Base-by-base conservation (phyloP, 2,888 invertebrate genomes). In the Tubulanus polymorphus region DNA sequence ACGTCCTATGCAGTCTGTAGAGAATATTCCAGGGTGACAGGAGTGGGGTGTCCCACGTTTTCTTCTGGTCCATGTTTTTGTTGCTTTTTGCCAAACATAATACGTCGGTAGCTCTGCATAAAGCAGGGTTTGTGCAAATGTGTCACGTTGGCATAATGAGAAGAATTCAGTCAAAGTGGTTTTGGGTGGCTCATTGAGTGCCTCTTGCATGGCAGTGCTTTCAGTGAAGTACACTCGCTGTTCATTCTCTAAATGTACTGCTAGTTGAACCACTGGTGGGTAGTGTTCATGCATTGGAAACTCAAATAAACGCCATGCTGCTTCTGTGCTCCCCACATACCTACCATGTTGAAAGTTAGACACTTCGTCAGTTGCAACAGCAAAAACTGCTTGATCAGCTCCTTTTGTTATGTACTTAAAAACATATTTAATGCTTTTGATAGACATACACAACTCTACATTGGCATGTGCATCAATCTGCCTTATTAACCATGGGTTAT, bases 321-420 rank as follows among this genome's bases (percentile, higher is more conserved):
- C 75, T 64, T 79, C 75, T 51, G 63, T 69, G 18, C 68, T 63
- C 47, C 69, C 67, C 3, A 78, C 67, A 63, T 75, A 78, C 47
- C 74, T 28, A 27, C 72, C 73, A 30, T 53, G 50, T 55, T 62
- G 63, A 64, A 52, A 73, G 29, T 53, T 78, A 78, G 61, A 52
- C 15, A 72, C 56, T 63, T 75, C 72, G 63, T 64, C 60, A n/a
- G 23, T 15, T 15, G 5, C 6, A 15, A 41, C 41, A 20, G 18
- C 20, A 15, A 41, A 3, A 23, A 20, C 23, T 8, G 62, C 54
- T 45, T 35, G 30, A 48, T 68, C 63, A 26, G 48, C 46, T 26
- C 76, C 76, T 73, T 80, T 80, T 51, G 69, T 76, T 26, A 80
- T 72, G 66, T 80, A 81, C 63, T 79, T 41, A 15, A 41, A 41